Evolutionary conservation across 53 echinoderm and acorn worm species (phyloP), one percentile per base, ranked within the genome.

Genomic region (Luidia sarsii): DNA sequence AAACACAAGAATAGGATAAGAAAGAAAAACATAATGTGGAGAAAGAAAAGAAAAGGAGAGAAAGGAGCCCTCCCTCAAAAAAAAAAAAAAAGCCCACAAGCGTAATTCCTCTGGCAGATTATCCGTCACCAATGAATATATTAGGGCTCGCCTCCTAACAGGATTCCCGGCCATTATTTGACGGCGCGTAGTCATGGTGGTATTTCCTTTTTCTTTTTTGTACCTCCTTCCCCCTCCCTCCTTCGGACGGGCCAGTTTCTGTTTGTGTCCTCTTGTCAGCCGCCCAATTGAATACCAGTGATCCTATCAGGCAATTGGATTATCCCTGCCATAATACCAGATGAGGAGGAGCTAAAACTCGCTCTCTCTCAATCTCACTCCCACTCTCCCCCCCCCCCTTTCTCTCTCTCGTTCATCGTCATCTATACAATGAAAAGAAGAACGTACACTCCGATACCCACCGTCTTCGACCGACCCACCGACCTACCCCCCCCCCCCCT

Each of bases 251-350:
- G 77, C 39, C 77, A 77, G 77, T 67, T 20, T 39, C 6, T 61
- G 77, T 77, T 77, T 77, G 43, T 72, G 72, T 55, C 72, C 72
- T 5, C 45, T 59, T 77, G 61, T 77, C 77, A 61, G 41, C 43
- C 33, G 35, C 67, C 77, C 77, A 77, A 61, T 77, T 59, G 77
- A 59, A 39, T 77, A 61, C 46, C 46, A 38, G 77, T 77, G 77
- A 77, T 77, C 61, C 77, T 22, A 60, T 21, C 30, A 38, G 61
- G 38, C 77, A 77, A 77, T 77, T 77, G 77, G 77, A 77, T 77
- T 77, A 77, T 32, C 20, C 31, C 6, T 59, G 18, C 77, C 39
- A 60, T 77, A 77, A 77, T 77, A 77, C 77, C 77, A 43, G 77
- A 77, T 77, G 77, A 74, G 55, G 39, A 60, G 60, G 16, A 60